Conservation (phyloP, 1,140 invertebrate genomes). For the Periplaneta americana region DNA sequence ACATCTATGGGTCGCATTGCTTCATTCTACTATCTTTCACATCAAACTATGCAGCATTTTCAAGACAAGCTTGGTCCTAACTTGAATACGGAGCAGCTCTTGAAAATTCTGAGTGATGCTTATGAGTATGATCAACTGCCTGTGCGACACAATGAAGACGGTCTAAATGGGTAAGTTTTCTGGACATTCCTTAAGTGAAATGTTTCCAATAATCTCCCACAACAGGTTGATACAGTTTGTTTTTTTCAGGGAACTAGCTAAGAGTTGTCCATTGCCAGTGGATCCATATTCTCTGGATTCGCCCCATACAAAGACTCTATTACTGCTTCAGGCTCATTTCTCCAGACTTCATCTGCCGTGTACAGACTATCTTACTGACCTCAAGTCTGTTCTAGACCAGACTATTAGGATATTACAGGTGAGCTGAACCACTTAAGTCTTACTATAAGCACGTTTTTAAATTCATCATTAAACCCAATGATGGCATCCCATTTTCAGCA, state of each 20-base stretch:
- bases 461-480: no score
- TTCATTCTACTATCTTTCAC: slow-evolving; percentile 96
- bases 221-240: no score
- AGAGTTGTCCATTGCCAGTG: slow-evolving; percentile 68
- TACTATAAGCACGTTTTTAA: no score
- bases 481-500: no score
- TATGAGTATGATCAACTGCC: slow-evolving; percentile 93
- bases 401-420: slow-evolving; percentile 89
- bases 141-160: slow-evolving; percentile 97
- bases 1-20: slow-evolving; percentile 89
- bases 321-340: slow-evolving; percentile 93
- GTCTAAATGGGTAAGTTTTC: slow-evolving; percentile 72
- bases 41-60: slow-evolving; percentile 87
- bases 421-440: no score
- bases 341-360: slow-evolving; percentile 73
- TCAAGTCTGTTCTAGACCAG: slow-evolving; percentile 95
- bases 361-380: slow-evolving; percentile 93
- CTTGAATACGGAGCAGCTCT: slow-evolving; percentile 64
- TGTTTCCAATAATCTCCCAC: no score
- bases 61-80: slow-evolving; percentile 54
- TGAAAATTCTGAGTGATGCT: slow-evolving; percentile 76
- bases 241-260: slow-evolving; percentile 68
- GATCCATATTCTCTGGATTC: slow-evolving; percentile 73
- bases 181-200: not conserved
- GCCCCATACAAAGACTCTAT: slow-evolving; percentile 88